Evolutionary conservation across 1,140 invertebrate species (phyloP).

Genomic region (Anagrus nilaparvatae): DNA sequence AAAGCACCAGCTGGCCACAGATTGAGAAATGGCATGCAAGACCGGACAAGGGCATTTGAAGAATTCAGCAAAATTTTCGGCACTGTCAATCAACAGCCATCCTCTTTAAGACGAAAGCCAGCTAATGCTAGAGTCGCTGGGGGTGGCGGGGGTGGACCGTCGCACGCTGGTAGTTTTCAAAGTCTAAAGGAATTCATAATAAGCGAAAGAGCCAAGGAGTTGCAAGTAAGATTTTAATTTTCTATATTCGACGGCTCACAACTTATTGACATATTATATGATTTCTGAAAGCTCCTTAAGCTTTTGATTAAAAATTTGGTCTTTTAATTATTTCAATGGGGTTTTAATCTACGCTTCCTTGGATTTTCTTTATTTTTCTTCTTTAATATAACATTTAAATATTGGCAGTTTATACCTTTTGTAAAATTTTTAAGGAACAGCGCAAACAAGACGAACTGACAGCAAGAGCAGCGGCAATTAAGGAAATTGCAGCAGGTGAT

Average conservation of each 20-base stretch:
- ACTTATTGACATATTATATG: not conserved
- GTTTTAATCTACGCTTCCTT: not conserved
- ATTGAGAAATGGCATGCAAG: conserved; percentile 32
- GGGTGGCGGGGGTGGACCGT: conserved; percentile 19
- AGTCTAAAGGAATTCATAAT: conserved; percentile 51
- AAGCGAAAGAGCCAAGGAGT: conserved; percentile 54
- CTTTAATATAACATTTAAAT: no score
- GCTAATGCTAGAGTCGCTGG: conserved; percentile 28
- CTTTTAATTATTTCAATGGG: not conserved
- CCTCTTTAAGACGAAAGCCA: conserved; percentile 24
- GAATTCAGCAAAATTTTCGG: conserved; percentile 39
- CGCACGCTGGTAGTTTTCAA: conserved; percentile 50
- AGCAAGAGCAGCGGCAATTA: conserved; percentile 45
- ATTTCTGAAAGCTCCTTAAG: not conserved
- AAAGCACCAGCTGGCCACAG: conserved; percentile 42
- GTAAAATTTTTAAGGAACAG: no score
- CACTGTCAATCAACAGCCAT: conserved; percentile 32
- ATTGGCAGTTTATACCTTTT: no score
- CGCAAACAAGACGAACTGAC: conserved; percentile 49
- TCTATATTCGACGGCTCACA: not conserved
- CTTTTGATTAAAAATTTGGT: not conserved
- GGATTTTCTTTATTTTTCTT: not conserved
- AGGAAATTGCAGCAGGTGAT: conserved; percentile 43
- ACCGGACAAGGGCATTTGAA: conserved; percentile 37
- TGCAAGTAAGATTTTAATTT: conserved; percentile 33